These are phyloP conservation scores for Rhopalosiphum padi DNA, from an alignment of 1,140 invertebrate species.

Conservation along the genomic window DNA sequence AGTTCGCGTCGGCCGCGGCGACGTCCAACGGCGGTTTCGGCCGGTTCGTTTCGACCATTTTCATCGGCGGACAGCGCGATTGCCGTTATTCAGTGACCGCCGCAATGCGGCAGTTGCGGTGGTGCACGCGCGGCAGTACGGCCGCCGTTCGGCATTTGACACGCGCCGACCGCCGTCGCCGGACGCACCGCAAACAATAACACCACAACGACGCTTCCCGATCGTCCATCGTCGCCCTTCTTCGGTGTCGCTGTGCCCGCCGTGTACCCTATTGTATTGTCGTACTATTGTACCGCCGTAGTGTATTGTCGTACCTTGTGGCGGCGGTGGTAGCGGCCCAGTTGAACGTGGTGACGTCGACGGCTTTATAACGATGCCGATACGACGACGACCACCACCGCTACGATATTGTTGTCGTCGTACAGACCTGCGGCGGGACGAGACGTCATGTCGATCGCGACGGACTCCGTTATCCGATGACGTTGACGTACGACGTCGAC, in stretches of 20 bases:
- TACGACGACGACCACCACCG: not conserved
- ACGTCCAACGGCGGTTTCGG: slow-evolving; percentile 47
- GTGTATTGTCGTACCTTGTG: slow-evolving; percentile 47
- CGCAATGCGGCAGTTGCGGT: slow-evolving; percentile 36
- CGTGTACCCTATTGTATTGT: not conserved
- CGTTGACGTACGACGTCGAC: no score
- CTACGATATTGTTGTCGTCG: not conserved
- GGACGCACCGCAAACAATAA: slow-evolving; percentile 8
- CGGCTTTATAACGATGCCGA: not conserved
- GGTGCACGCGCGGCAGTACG: slow-evolving; percentile 50
- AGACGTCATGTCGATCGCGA: not conserved
- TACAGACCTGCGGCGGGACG: not conserved
- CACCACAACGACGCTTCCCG: not conserved
- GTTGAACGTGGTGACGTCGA: slow-evolving; percentile 56
- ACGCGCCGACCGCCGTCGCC: slow-evolving; percentile 9
- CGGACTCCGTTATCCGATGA: not conserved
- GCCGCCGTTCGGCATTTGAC: slow-evolving; percentile 35
- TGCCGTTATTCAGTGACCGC: slow-evolving; percentile 25
- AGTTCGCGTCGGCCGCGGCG: slow-evolving; percentile 44
- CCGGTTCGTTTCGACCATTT: slow-evolving; percentile 55
- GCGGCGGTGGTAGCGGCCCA: slow-evolving; percentile 57
- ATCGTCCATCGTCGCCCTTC: not conserved
- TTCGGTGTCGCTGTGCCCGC: not conserved
- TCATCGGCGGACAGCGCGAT: slow-evolving; percentile 35
- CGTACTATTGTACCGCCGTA: not conserved